Evolutionary conservation across 2,888 invertebrate species (phyloP), one percentile per base, ranked within the genome.

Genomic region (Ophraella communa): DNA sequence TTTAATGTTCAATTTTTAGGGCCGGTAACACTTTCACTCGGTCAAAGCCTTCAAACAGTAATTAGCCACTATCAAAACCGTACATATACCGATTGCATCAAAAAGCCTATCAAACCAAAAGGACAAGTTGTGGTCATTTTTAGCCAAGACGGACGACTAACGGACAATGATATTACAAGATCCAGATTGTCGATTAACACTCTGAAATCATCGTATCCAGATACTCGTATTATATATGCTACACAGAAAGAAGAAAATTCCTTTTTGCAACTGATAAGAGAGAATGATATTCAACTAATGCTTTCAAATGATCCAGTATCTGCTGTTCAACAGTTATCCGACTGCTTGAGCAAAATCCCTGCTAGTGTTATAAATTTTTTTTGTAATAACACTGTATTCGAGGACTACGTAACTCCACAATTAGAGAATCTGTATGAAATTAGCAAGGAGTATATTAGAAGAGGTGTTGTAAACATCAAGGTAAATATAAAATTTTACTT

Each of bases 401-500:
- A 89, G 78, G 88, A 89, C 76, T 89, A 87, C 66, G 82, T 87
- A 10, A 80, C 86, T 51, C 86, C 87, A 0, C 80, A 82, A 21
- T 77, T 72, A 10, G 71, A 72, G 21, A 74, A 68, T 24, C 64
- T 72, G 57, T 81, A 86, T 62, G 83, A 84, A 62, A 83, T 85
- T 44, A 80, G 80, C 0, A 87, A 67, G 39, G 77, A 79, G 58
- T 79, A 77, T 60, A 67, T 76, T 5, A 64, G 61, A 51, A 71
- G 74, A 49, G 73, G 72, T 39, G 65, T 70, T 57, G 69, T 78
- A 52, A 64, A 65, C 14, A 74, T 78, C 44, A 76, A 77, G 76
- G 80, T 80, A 71, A 72, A 49, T 56, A 45, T n/a, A n/a, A n/a
- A n/a, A n/a, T n/a, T n/a, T n/a, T n/a, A n/a, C n/a, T n/a, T n/a